Conservation (phyloP, 2,888 invertebrate species). For the Synergus laeviventris region DNA sequence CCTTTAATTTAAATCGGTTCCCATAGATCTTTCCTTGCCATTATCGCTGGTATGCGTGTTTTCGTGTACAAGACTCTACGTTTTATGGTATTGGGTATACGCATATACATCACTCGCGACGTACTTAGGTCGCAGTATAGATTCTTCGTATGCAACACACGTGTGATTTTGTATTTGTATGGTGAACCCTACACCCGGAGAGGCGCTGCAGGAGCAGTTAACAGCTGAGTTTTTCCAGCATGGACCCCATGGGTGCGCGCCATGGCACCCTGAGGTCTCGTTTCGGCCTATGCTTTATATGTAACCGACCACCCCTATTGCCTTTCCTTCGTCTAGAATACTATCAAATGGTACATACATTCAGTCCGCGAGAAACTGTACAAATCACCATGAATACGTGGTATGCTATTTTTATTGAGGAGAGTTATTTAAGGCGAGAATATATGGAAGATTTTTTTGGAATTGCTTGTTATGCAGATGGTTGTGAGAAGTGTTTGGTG, state of each 20-base stretch:
- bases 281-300: slow-evolving; percentile 72
- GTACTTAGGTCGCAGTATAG: slow-evolving; percentile 23
- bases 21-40: slow-evolving; percentile 60
- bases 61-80: slow-evolving; percentile 5
- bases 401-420: neutral
- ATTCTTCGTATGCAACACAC: slow-evolving; percentile 21
- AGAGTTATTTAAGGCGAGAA: neutral
- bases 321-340: slow-evolving; percentile 49
- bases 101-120: slow-evolving; percentile 41
- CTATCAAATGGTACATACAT: slow-evolving; percentile 1
- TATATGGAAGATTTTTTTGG: neutral
- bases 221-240: slow-evolving; percentile 72
- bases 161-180: slow-evolving; percentile 4
- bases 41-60: slow-evolving; percentile 51
- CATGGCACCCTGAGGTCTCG: slow-evolving; percentile 73
- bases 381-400: slow-evolving; percentile 18
- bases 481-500: neutral
- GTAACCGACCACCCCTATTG: slow-evolving; percentile 59
- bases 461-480: neutral
- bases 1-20: slow-evolving; percentile 67
- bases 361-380: slow-evolving; percentile 13
- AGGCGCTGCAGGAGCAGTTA: slow-evolving; percentile 67
- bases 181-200: slow-evolving; percentile 47
- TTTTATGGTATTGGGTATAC: slow-evolving; percentile 37
- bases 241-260: slow-evolving; percentile 70